phyloP scores from a whole-genome alignment of 2,888 invertebrate species.

The Chorisops tibialis region DNA sequence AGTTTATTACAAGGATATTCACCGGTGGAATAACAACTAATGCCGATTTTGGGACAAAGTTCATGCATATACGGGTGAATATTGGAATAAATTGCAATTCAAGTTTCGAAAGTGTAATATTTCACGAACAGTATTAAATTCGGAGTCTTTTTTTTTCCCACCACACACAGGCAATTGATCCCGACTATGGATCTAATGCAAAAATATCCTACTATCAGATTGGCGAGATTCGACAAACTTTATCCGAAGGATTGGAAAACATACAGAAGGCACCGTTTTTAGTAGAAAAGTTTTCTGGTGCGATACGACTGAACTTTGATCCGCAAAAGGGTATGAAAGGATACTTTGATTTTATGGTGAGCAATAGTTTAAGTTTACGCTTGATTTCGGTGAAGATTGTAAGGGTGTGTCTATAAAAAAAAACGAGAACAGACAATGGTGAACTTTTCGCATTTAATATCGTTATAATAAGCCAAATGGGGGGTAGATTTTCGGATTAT shows the following conservation, averaged over 20 bases:
- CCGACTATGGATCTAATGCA: constrained; percentile 73
- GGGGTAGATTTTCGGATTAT: too few species aligned
- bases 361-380: not conserved
- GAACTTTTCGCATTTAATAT: too few species aligned
- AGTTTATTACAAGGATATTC: constrained; percentile 75
- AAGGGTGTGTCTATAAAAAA: too few species aligned
- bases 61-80: constrained; percentile 75
- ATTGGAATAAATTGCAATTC: not conserved
- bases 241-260: constrained; percentile 82
- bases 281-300: constrained; percentile 76
- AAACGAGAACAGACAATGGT: too few species aligned
- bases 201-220: constrained; percentile 72
- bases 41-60: constrained; percentile 83
- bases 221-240: constrained; percentile 75
- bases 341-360: constrained; percentile 86
- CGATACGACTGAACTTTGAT: constrained; percentile 86
- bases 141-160: constrained; percentile 34
- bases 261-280: constrained; percentile 77
- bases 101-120: not conserved
- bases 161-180: constrained; percentile 74
- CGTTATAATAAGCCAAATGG: too few species aligned
- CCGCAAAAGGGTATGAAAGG: constrained; percentile 97
- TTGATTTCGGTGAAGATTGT: too few species aligned
- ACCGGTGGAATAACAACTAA: constrained; percentile 94
- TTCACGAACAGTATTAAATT: not conserved